These are phyloP conservation scores for Agrochola lota DNA, from an alignment of 2,888 invertebrate species.

Conservation along the genomic window DNA sequence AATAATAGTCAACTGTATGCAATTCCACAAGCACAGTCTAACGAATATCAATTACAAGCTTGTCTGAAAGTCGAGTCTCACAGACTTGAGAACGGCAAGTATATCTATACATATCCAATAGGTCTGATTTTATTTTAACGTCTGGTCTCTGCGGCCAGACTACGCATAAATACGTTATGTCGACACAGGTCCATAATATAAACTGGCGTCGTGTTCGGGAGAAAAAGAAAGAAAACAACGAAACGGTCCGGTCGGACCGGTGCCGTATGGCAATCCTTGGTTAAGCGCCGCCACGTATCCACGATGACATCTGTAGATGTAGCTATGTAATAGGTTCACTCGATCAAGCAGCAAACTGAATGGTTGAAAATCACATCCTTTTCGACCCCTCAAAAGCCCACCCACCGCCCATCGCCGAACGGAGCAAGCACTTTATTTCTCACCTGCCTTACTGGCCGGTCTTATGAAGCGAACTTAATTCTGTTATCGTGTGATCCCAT, in stretches of 20 bases:
- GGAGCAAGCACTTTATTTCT: neutral
- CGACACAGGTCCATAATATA: conserved; percentile 30
- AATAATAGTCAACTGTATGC: conserved; percentile 25
- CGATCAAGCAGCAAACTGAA: neutral
- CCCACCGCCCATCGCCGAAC: neutral
- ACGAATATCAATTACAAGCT: conserved; percentile 33
- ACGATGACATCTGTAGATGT: conserved; percentile 24
- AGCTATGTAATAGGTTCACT: conserved; percentile 14
- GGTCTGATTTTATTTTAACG: conserved; percentile 18
- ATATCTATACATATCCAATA: conserved; percentile 27
- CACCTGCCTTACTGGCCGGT: conserved; percentile 9
- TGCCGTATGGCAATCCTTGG: conserved; percentile 19
- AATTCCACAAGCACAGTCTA: conserved; percentile 7
- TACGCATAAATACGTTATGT: conserved; percentile 26
- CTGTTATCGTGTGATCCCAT: conserved; percentile 42
- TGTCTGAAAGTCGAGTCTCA: neutral
- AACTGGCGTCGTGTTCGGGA: conserved; percentile 24
- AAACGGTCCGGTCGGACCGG: conserved; percentile 46
- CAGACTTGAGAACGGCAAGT: neutral
- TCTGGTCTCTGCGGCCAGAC: conserved; percentile 5
- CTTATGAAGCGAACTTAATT: conserved; percentile 23
- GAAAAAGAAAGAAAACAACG: conserved; percentile 39
- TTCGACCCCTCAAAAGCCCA: conserved; percentile 4
- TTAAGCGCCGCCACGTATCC: conserved; percentile 16
- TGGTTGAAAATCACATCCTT: conserved; percentile 3